phyloP scores from a whole-genome alignment of 2,888 invertebrate genomes.

The Actias luna region DNA sequence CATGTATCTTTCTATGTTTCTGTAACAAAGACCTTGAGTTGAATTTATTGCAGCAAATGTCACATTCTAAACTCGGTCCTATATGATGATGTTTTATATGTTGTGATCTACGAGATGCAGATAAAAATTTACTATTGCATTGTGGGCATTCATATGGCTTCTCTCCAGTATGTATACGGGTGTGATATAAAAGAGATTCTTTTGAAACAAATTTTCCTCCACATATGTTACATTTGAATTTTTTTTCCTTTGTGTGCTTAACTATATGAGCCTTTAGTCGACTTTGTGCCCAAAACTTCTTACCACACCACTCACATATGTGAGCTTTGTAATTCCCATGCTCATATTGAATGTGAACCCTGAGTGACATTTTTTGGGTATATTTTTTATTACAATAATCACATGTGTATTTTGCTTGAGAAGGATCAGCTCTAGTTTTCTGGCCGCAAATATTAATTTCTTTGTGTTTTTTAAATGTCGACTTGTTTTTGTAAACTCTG shows the following conservation, averaged over 20 bases:
- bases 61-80: slow-evolving; percentile 48
- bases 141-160: slow-evolving; percentile 60
- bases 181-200: slow-evolving; percentile 66
- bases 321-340: slow-evolving; percentile 66
- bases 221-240: slow-evolving; percentile 56
- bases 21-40: slow-evolving; percentile 44
- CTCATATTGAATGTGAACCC: slow-evolving; percentile 69
- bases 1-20: slow-evolving; percentile 51
- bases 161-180: slow-evolving; percentile 68
- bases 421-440: slow-evolving; percentile 49
- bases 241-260: slow-evolving; percentile 66
- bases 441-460: slow-evolving; percentile 55
- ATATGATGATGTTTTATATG: slow-evolving; percentile 58
- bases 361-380: slow-evolving; percentile 62
- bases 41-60: slow-evolving; percentile 55
- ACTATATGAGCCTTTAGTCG: slow-evolving; percentile 65
- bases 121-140: slow-evolving; percentile 57
- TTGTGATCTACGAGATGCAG: slow-evolving; percentile 58
- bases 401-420: slow-evolving; percentile 59
- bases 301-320: slow-evolving; percentile 64
- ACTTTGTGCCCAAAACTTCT: slow-evolving; percentile 67
- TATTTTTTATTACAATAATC: slow-evolving; percentile 69
- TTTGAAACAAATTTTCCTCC: slow-evolving; percentile 62
- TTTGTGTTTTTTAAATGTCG: slow-evolving; percentile 59
- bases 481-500: slow-evolving; percentile 57